Base-by-base conservation (phyloP, 2,797 vertebrate genomes). In the Orientallactaga sibirica region DNA sequence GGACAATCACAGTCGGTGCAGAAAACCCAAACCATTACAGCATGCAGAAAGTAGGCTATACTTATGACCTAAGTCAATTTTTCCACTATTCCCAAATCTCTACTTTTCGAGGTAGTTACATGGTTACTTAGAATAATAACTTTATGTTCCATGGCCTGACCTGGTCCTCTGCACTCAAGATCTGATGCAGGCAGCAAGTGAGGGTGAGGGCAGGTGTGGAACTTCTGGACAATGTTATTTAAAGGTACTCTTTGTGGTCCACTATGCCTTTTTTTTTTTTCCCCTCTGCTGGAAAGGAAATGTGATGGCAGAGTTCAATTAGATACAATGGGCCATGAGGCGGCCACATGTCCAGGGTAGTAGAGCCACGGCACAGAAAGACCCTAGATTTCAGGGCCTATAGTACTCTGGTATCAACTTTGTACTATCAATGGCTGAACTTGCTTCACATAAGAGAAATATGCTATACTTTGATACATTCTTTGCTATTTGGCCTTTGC, bases 361-460 rank as follows among this genome's bases (percentile, higher is more conserved):
- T 19, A 29, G 19, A 82, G n/a, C 6, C 62, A 55, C 9, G 16
- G 79, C 16, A 64, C 2, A 37, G 61, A 67, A 29, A 66, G 48
- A 86, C 4, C 1, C 15, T 9, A 43, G 4, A 7, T 78, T 43
- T 37, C 79, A 9, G 2, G 58, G 62, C 37, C 67, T 64, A 68
- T 9, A 81, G 25, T 81, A 22, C 10, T 25, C 62, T 1, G 7
- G 20, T 4, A 41, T 78, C 7, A 83, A 76, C 33, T 41, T 41
- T 37, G 1, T 14, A 25, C 24, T 87, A 8, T 55, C 64, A 55
- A 41, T 5, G 71, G n/a, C 6, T 76, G 16, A 24, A 27, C 29
- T 82, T 80, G 24, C 43, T 92, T 85, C 68, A 78, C 24, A 64
- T 27, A 67, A 14, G 7, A 79, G n/a, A 81, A 86, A 88, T 58